Evolutionary conservation across 2,797 vertebrate species (phyloP), one percentile per base, ranked within the genome.

Genomic region (Chanos chanos): DNA sequence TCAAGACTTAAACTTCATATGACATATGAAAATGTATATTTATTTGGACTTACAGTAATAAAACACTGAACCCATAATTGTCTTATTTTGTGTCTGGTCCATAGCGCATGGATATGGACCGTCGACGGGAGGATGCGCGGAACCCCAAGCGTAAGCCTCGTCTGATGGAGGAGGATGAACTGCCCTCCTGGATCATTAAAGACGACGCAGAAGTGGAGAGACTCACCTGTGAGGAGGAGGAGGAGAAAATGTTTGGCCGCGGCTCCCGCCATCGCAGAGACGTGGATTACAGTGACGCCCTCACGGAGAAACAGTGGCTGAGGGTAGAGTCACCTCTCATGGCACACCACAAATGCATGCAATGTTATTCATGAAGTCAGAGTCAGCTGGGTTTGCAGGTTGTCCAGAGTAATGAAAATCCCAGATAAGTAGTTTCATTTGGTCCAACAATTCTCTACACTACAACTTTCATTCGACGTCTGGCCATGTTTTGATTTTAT

Each of bases 221-320:
- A 18, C 93, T 99, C 27, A 99, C 96, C 0, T 98, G 94, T n/a
- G 93, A 97, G 68, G 96, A 99, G 7, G 96, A 98, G 39, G 92
- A 95, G 36, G 96, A 99, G 79, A 98, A 98, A 75, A 91, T 98
- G 82, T 99, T 99, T 0, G 95, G 95, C 0, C 83, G 96, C 19
- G 96, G 96, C 0, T 98, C 96, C 0, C 96, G 96, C 51, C 91
- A 92, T 3, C 94, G 96, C 24, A 89, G 94, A 5, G 96, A 99
- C 13, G 96, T 99, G 47, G 96, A 99, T 81, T 99, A 99, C 84
- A 96, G 96, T 0, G 96, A 99, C 30, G 79, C 95, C 1, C 89
- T 99, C 72, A 99, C 96, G 0, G 96, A 99, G 70, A 99, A 99
- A 47, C 96, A 99, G 72, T 99, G 96, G 96, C 87, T 99, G 4